Evolutionary conservation across 1,140 invertebrate genomes (phyloP), one percentile per base, ranked within the genome.

Genomic region (Scaptomyza pallida): DNA sequence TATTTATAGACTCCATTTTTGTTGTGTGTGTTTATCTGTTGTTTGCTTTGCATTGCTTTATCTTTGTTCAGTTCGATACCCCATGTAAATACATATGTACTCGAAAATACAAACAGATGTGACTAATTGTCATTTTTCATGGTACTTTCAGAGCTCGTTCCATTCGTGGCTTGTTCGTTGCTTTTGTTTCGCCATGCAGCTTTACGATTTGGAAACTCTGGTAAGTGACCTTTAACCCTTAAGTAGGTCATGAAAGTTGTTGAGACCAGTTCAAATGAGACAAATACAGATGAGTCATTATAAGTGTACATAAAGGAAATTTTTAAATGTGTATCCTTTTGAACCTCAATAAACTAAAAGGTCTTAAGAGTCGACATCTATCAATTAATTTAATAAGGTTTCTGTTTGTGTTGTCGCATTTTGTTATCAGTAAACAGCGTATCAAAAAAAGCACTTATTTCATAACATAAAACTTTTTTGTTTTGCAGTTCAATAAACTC

Each of bases 201-300:
- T 23, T 21, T 35, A 43, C 33, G 33, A 64, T 56, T 15, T 44
- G 17, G 23, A 26, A 37, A 40, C 37, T 33, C 45, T 43, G 61
- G 68, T 71, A 65, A 71, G 68, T 65, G 61, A 70, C 44, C 67
- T 70, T 64, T 70, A 50, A 43, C 60, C 67, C 44, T 23, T 51
- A 64, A 56, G 23, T 64, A 37, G 67, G 67, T 70, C 51, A 63
- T 6, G 23, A 9, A 5, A 62, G n/a, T 40, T 55, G 41, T 40
- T 12, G 43, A 21, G 52, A 15, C 9, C 35, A 50, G 3, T 6
- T 26, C 23, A 50, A 5, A 10, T 59, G 13, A 45, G 30, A 33
- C 19, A 9, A 23, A 23, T 19, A 26, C 12, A 55, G 30, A 19
- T 48, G 1, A 10, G 21, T 56, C 23, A 35, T 10, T 35, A 12